Evolutionary conservation across 2,113 vertebrate genomes (phyloP).

Genomic region (Cyphotilapia sp.): DNA sequence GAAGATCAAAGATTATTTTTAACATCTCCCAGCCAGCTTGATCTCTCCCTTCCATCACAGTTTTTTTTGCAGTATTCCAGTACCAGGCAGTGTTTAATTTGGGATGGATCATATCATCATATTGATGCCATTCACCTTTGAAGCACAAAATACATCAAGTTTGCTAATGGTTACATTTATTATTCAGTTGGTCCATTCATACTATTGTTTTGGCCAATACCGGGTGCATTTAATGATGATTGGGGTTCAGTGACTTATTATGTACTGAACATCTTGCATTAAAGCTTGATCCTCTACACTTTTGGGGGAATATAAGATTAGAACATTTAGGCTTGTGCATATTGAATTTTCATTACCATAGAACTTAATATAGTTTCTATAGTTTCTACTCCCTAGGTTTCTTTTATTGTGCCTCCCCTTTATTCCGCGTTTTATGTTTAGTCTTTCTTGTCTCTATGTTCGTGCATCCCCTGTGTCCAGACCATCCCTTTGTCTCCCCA

Average conservation of each 20-base stretch:
- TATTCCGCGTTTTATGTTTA: rapidly evolving
- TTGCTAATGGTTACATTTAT: rapidly evolving
- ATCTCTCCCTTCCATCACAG: slow-evolving; percentile 47
- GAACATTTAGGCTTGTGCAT: neutral
- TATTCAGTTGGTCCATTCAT: neutral
- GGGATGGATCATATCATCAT: slow-evolving; percentile 75
- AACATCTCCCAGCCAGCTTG: slow-evolving; percentile 70
- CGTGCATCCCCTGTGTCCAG: rapidly evolving
- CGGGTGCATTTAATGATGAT: neutral
- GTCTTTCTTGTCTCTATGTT: rapidly evolving
- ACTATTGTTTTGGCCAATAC: neutral
- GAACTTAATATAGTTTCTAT: rapidly evolving
- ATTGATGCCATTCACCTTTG: slow-evolving; percentile 78
- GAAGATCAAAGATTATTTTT: slow-evolving; percentile 67
- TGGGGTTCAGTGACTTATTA: neutral
- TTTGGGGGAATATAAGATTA: rapidly evolving
- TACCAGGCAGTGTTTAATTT: neutral
- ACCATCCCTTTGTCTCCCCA: neutral
- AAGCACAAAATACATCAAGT: rapidly evolving
- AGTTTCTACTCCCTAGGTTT: neutral
- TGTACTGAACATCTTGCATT: neutral
- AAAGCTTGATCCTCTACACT: neutral
- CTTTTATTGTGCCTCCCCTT: rapidly evolving
- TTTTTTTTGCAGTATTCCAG: rapidly evolving
- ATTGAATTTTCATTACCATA: rapidly evolving